Evolutionary conservation across 2,888 invertebrate species (phyloP).

Genomic region (Agonum fuliginosum): DNA sequence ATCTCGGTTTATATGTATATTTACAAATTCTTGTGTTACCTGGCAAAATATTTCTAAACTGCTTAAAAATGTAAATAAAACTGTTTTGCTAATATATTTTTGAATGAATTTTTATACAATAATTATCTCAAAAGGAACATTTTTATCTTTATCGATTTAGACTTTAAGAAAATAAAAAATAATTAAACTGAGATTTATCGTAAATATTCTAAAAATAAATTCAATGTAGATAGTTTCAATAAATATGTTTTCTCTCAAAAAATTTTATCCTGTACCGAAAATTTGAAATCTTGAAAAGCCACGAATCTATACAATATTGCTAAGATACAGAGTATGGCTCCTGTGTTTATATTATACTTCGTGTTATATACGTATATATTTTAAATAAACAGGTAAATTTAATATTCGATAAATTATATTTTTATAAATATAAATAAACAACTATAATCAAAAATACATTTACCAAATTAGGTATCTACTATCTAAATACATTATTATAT

Average conservation of each 20-base stretch:
- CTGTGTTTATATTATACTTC: too few species aligned
- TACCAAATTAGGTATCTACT: too few species aligned
- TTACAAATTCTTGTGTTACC: neutral
- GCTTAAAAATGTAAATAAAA: neutral
- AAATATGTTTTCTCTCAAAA: neutral
- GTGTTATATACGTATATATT: too few species aligned
- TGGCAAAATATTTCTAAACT: neutral
- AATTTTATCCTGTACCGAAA: too few species aligned
- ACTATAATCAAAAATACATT: too few species aligned
- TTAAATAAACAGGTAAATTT: too few species aligned
- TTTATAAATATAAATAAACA: too few species aligned
- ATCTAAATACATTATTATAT: too few species aligned
- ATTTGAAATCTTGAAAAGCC: too few species aligned
- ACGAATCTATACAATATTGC: too few species aligned
- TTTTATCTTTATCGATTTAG: neutral
- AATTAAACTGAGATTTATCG: neutral
- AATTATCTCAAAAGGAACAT: neutral
- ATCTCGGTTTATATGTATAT: too few species aligned
- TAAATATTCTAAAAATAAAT: neutral
- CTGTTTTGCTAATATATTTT: neutral
- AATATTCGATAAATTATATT: neutral
- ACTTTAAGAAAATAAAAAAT: neutral
- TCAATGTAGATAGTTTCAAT: neutral
- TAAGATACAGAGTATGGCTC: too few species aligned
- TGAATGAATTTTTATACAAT: neutral